A percentile compares a stretch with the other conserved stretches of the same genome.
These are phyloP conservation scores for Sinella curviseta DNA, from an alignment of 1,140 invertebrate species.

Conservation along the genomic window DNA sequence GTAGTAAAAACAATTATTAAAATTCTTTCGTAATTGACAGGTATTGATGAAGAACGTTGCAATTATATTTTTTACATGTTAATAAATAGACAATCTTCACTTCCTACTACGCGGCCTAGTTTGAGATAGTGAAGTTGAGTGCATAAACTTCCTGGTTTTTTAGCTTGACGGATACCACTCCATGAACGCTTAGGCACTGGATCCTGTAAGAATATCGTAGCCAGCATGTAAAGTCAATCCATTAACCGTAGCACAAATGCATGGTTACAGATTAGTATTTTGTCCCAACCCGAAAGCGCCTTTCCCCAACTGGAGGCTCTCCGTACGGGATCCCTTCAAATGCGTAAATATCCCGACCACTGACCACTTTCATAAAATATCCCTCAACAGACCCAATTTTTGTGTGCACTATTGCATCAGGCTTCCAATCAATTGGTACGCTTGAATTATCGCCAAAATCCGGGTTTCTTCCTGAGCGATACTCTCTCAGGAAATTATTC, in stretches of 20 bases:
- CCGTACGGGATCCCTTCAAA: too few relatives aligned
- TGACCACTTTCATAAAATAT: constrained; percentile 30
- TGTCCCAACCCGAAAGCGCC: constrained; percentile 51
- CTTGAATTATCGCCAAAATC: background rate
- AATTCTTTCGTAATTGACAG: too few relatives aligned
- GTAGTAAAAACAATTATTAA: too few relatives aligned
- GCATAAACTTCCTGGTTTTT: constrained; percentile 17
- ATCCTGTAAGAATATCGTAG: background rate
- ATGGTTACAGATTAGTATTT: too few relatives aligned
- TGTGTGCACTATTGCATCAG: constrained; percentile 28
- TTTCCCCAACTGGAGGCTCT: constrained; percentile 54
- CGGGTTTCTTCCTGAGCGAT: background rate
- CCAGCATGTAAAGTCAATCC: too few relatives aligned
- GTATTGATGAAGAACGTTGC: too few relatives aligned
- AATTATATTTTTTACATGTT: too few relatives aligned
- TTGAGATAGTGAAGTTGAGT: constrained; percentile 34
- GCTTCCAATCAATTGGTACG: background rate
- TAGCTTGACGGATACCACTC: constrained; percentile 29
- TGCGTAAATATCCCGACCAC: constrained; percentile 57
- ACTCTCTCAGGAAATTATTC: background rate
- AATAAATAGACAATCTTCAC: too few relatives aligned
- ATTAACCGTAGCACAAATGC: too few relatives aligned
- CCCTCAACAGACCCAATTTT: constrained; percentile 29
- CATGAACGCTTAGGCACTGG: constrained; percentile 36
- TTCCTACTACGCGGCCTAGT: constrained; percentile 18